These are phyloP conservation scores for Popillia japonica DNA, from an alignment of 1,140 invertebrate genomes.

Conservation along the genomic window DNA sequence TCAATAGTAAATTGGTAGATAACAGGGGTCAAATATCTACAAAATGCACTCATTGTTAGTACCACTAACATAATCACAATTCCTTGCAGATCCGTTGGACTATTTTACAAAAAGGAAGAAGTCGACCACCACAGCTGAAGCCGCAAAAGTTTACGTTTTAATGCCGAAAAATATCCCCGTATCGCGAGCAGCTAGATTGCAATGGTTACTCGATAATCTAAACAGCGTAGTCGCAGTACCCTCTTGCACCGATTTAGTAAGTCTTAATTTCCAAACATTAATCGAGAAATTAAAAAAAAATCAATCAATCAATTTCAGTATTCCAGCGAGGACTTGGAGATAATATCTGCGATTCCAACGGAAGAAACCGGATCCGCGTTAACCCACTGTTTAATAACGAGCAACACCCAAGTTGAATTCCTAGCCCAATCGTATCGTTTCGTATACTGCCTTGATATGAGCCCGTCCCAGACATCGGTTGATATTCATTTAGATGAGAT, in stretches of 20 bases:
- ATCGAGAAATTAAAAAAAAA: too few relatives aligned
- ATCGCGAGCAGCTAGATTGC: slow-evolving; percentile 77
- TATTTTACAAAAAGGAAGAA: slow-evolving; percentile 49
- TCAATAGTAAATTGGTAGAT: not conserved
- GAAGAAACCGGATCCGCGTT: slow-evolving; percentile 59
- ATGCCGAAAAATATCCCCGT: slow-evolving; percentile 80
- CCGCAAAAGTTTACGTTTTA: slow-evolving; percentile 73
- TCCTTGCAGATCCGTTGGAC: slow-evolving; percentile 44
- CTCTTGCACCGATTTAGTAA: slow-evolving; percentile 55
- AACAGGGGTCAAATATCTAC: slow-evolving; percentile 35
- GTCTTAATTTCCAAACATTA: slow-evolving; percentile 37
- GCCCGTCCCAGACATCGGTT: slow-evolving; percentile 79
- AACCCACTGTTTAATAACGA: slow-evolving; percentile 65
- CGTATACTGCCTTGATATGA: slow-evolving; percentile 82
- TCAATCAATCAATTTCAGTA: not conserved
- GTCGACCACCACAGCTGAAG: slow-evolving; percentile 64
- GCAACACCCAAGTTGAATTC: slow-evolving; percentile 64
- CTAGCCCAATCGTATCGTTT: slow-evolving; percentile 71
- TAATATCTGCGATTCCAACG: slow-evolving; percentile 71
- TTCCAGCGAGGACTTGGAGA: slow-evolving; percentile 64
- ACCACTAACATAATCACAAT: slow-evolving; percentile 47
- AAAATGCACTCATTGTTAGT: not conserved
- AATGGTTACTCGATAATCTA: slow-evolving; percentile 79
- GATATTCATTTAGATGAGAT: slow-evolving; percentile 75
- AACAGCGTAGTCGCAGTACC: slow-evolving; percentile 69